Base-by-base conservation (phyloP, 2,113 vertebrate genomes). In the Anolis carolinensis region DNA sequence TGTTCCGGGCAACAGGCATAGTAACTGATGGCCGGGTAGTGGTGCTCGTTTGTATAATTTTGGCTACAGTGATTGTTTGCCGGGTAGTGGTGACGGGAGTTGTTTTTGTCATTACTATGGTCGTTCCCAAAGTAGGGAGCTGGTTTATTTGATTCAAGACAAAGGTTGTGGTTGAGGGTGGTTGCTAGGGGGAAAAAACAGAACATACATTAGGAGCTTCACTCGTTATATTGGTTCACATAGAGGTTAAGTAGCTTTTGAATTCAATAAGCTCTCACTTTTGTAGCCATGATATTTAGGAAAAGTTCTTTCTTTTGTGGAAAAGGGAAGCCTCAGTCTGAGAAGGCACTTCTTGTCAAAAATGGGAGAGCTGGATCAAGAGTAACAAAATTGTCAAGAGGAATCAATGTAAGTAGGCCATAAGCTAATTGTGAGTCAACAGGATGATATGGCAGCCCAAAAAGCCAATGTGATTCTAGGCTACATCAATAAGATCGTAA, bases 141-240 rank as follows among this genome's bases (percentile, higher is more conserved):
- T 99, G 99, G 96, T 99, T 99, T 90, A 99, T 97, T 92, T 99
- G 99, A 96, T 99, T 99, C 95, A 99, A 96, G 95, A 99, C 98
- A 95, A 99, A 99, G 0, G 98, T 99, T 88, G 99, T 99, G 90
- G 99, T 99, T 83, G 99, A 99, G 85, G 98, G 98, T 94, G 98
- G 99, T 92, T 99, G 98, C 96, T 97, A 92, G 76, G 11, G 39
- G 59, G 50, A 93, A 55, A 73, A 86, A 88, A 88, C 8, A 23
- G 2, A 74, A 27, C 86, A 5, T 30, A 71, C 48, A 27, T 44
- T 83, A 44, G 39, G 39, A 44, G 39, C 39, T 44, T 44, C 39
- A 44, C 39, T 44, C 39, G 5, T 44, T 44, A 44, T 5, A 44
- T 44, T 44, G 39, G 39, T 2, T 44, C 39, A 44, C 2, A 44